Evolutionary conservation across 2,113 vertebrate species (phyloP).

Genomic region (Alligator mississippiensis): DNA sequence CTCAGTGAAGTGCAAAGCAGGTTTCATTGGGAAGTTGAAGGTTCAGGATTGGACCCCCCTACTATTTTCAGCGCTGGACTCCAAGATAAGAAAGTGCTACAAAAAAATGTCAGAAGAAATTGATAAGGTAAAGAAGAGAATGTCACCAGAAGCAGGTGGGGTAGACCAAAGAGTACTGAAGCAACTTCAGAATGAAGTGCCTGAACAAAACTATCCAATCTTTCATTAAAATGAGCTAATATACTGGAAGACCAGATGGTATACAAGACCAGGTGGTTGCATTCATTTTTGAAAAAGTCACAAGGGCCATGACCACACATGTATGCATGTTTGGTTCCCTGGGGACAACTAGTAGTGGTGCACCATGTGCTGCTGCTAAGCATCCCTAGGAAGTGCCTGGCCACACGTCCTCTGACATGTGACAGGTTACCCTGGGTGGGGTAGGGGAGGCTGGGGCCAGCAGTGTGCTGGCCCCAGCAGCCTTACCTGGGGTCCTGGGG

Average conservation of each 20-base stretch:
- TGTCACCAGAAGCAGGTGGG: background rate
- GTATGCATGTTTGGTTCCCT: too few species aligned
- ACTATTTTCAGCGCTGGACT: background rate
- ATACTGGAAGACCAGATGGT: background rate
- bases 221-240: background rate
- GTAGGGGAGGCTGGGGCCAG: too few species aligned
- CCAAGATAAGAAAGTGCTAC: background rate
- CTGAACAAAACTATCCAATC: background rate
- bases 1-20: background rate
- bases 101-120: background rate
- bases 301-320: too few species aligned
- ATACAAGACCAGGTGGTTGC: background rate
- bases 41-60: background rate
- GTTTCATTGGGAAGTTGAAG: background rate
- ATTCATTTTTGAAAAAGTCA: background rate
- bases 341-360: too few species aligned
- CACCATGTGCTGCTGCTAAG: too few species aligned
- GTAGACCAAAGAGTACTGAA: background rate
- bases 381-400: too few species aligned
- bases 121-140: background rate
- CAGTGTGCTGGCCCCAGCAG: too few species aligned
- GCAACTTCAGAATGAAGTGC: background rate
- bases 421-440: too few species aligned
- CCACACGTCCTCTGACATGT: too few species aligned
- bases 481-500: too few species aligned